Evolutionary conservation across 2,888 invertebrate genomes (phyloP), one percentile per base, ranked within the genome.

Genomic region (Aplocera efformata): DNA sequence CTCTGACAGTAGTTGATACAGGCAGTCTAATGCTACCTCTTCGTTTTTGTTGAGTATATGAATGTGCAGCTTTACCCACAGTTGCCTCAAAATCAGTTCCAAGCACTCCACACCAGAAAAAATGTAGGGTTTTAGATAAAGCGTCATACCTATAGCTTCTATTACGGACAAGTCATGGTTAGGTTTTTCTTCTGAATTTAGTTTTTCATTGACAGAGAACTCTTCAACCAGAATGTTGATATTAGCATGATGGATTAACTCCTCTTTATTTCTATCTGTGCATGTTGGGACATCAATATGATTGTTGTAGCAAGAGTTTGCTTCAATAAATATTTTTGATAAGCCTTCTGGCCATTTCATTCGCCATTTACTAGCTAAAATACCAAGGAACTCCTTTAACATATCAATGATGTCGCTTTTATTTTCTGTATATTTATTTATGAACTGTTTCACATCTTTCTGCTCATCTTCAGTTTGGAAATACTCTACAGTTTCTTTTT

Each of bases 391-490:
- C 35, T 90, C 90, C 48, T 90, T 90, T 6, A 94, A 71, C 53
- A 93, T 85, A 32, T 90, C 88, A 52, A 91, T 89, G 1, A 90
- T 90, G 63, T 91, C 91, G 54, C 79, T 82, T 56, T 80, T 84
- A 28, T 79, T 79, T 56, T 91, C 89, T 49, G 91, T 86, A 55
- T 90, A 90, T 59, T 90, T 84, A 36, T 79, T 85, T 58, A 94
- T 90, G 56, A 94, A 93, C 32, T 79, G 73, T 48, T 90, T 85
- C 0, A 94, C 92, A 71, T 94, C 93, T 31, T 76, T 77, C 48
- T 79, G 85, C 84, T 94, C 94, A 33, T 71, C 67, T 23, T 92
- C 90, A 1, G 91, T 89, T 1, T 90, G 91, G 79, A 94, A 94
- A 76, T 94, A 94, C 38, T 82, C 67, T 50, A 81, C 75, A 22